Base-by-base conservation (phyloP, 2,113 vertebrate species). In the Sorex fumeus region DNA sequence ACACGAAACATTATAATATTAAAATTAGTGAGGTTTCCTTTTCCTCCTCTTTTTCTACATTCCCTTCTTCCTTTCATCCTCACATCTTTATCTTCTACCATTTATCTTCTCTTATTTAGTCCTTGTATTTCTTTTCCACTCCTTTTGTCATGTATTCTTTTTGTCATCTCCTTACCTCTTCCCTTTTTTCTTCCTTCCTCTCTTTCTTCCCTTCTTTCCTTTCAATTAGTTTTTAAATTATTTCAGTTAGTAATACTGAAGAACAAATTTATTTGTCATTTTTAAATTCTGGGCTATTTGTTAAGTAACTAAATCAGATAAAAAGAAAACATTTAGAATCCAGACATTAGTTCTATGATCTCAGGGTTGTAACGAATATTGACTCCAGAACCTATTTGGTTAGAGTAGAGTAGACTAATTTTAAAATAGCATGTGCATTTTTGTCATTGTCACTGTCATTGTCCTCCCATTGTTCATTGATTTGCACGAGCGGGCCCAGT, bases 241-340 rank as follows among this genome's bases (percentile, higher is more conserved):
- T 66, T 80, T 94, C 81, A 70, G 19, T 84, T 82, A 43, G 23
- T 27, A 83, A 75, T 71, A 18, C 66, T 85, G 8, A 92, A 86
- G 8, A 88, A 34, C 2, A 67, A 85, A 86, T 75, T 15, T 50
- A 67, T 79, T 70, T 75, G 11, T 80, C n/a, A 90, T 71, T 66
- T 40, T 83, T 13, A 67, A 86, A 87, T 83, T 5, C 15, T 67
- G 10, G 1, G 0, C 15, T 90, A n/a, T 40, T 92, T 76, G 50
- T 50, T 75, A 67, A 87, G 30, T 76, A 57, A 72, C 32, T 88
- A 30, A 69, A 6, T 62, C 10, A 92, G 19, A 57, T 81, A 62
- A 78, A 88, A 67, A 72, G 25, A 6, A 82, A 78, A 62, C 71
- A 6, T 78, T 91, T 81, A 30, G 21, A 92, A 23, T 85, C 1